Conservation (phyloP, 2,797 vertebrate species). For the Amazona finschi region DNA sequence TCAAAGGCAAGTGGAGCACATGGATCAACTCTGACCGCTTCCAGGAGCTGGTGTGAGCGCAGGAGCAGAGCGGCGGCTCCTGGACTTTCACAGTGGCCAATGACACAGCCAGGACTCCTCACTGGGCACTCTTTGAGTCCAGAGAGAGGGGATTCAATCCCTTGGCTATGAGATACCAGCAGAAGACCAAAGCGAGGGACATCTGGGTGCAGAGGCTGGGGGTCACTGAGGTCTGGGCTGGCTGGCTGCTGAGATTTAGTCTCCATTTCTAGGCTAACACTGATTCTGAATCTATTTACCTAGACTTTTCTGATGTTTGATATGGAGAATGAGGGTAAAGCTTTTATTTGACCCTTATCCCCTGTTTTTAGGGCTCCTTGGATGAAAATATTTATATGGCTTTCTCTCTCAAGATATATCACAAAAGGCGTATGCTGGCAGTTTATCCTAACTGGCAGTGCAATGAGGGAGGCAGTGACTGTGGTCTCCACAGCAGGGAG, state of each 20-base stretch:
- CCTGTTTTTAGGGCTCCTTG: not conserved
- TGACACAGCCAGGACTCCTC: conserved; percentile 85
- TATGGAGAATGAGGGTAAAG: not conserved
- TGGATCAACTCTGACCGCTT: conserved; percentile 92
- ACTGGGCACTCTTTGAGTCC: conserved; percentile 89
- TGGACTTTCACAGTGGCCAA: conserved; percentile 83
- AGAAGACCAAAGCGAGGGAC: conserved; percentile 86
- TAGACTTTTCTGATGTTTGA: not conserved
- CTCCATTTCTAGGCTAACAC: not conserved
- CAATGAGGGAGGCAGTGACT: not conserved
- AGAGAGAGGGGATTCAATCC: conserved; percentile 88
- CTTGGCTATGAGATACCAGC: conserved; percentile 82
- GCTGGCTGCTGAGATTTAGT: not conserved
- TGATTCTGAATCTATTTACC: rapidly evolving
- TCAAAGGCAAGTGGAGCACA: conserved; percentile 85
- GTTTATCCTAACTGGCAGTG: rapidly evolving
- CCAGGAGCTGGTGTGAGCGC: conserved; percentile 80
- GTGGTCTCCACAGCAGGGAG: not conserved
- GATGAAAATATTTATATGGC: not conserved
- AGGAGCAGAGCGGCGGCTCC: conserved; percentile 72
- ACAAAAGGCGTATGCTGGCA: not conserved
- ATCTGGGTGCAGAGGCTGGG: conserved; percentile 83
- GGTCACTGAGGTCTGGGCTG: rapidly evolving
- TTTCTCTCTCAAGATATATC: not conserved
- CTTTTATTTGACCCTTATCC: not conserved